Evolutionary conservation across 2,113 vertebrate genomes (phyloP), one percentile per base, ranked within the genome.

Genomic region (Psophia crepitans): DNA sequence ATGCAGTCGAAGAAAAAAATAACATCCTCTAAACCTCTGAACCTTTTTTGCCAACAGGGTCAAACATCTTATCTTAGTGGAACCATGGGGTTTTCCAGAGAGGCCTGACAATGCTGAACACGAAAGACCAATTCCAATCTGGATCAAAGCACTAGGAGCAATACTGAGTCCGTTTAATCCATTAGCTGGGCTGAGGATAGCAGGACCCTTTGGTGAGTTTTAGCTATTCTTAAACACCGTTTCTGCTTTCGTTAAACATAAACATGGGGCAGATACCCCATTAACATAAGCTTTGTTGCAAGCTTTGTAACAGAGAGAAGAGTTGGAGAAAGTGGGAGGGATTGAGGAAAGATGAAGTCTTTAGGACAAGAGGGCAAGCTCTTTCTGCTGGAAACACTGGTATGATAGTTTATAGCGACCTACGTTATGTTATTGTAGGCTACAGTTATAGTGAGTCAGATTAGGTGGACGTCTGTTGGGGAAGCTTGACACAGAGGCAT

Each of bases 71-170:
- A 98, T 99, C 92, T 97, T 99, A 97, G 99, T 99, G 97, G 99
- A 99, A 89, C 99, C 99, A 3, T 99, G 99, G 99, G 99, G 99
- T 92, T 99, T 99, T 94, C 99, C 99, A 56, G 98, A 99, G 96
- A 96, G 98, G 58, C 99, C 98, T 20, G 98, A 98, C 88, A 97
- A 97, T 46, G 97, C 90, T 16, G 98, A 99, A 53, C 98, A 98
- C 2, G 99, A 99, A 84, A 98, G 98, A 84, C 98, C 99, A 63
- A 98, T 99, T 97, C 99, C 99, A 3, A 98, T 99, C 51, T 99
- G 99, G 99, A 99, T 99, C 98, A 98, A 99, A 98, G 99, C 98
- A 73, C 95, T 99, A 20, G 99, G 99, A 64, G 99, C 99, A 84
- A 97, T 99, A 54, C 68, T 99, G 96, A 99, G 98, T 90, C 99